These are phyloP conservation scores for Notodonta dromedarius DNA, from an alignment of 2,888 invertebrate genomes.

Conservation along the genomic window DNA sequence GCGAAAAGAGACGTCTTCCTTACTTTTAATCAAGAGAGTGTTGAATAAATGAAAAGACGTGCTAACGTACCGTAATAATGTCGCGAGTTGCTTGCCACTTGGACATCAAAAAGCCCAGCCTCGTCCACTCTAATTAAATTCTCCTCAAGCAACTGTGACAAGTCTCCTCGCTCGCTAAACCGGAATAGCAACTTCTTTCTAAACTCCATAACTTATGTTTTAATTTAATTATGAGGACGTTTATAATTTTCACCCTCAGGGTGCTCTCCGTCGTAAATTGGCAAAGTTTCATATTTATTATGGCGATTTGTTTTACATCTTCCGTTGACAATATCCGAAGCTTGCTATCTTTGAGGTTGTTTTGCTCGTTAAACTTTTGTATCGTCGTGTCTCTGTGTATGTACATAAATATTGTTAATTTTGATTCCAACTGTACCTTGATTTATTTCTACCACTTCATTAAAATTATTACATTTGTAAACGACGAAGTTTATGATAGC, in stretches of 20 bases:
- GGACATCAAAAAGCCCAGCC: conserved; percentile 25
- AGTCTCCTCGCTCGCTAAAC: conserved; percentile 49
- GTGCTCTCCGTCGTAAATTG: conserved; percentile 64
- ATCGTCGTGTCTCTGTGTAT: background rate
- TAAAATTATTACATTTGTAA: background rate
- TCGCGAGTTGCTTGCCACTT: conserved; percentile 1
- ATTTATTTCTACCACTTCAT: background rate
- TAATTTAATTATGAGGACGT: conserved; percentile 74
- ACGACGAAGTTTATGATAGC: background rate
- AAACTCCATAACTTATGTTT: conserved; percentile 75
- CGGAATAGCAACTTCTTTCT: conserved; percentile 71
- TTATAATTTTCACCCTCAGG: conserved; percentile 67
- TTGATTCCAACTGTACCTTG: background rate
- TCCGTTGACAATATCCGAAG: conserved; percentile 54
- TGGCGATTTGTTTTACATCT: conserved; percentile 60
- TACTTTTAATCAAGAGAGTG: background rate
- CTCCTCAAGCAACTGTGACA: conserved; percentile 61
- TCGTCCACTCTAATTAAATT: conserved; percentile 64
- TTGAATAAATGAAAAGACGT: background rate
- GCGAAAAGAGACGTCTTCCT: no score
- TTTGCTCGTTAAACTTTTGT: conserved; percentile 14
- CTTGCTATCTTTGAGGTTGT: conserved; percentile 26
- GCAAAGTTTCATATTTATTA: conserved; percentile 76
- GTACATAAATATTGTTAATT: background rate
- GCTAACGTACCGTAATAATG: background rate